phyloP scores from a whole-genome alignment of 1,140 invertebrate species.

The Sycophila sp. region DNA sequence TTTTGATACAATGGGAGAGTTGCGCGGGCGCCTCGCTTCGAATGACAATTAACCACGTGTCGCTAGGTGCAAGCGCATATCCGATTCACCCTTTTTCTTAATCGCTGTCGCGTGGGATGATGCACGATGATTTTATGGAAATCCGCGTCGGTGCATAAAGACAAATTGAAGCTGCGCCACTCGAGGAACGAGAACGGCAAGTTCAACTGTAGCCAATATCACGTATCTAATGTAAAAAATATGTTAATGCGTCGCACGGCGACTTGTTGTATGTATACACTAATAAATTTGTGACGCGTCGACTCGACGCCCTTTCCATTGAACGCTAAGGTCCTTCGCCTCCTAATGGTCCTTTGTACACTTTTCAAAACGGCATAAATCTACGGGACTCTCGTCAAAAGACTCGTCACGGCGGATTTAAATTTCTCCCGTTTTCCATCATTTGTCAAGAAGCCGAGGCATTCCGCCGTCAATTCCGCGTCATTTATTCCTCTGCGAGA shows the following conservation, averaged over 20 bases:
- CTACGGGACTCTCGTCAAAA: not conserved
- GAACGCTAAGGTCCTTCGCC: not conserved
- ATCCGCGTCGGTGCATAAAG: slow-evolving; percentile 34
- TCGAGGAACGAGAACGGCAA: not conserved
- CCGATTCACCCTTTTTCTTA: slow-evolving; percentile 34
- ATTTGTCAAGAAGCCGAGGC: slow-evolving; percentile 3
- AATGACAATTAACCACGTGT: slow-evolving; percentile 11
- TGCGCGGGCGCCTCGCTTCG: not conserved
- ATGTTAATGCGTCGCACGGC: slow-evolving; percentile 17
- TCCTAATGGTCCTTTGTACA: slow-evolving; percentile 14
- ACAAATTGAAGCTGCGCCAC: slow-evolving; percentile 37
- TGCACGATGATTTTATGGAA: slow-evolving; percentile 43
- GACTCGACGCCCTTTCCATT: not conserved
- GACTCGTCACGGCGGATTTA: not conserved
- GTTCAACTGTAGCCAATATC: slow-evolving; percentile 10
- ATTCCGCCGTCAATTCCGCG: not conserved
- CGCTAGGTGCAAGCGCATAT: not conserved
- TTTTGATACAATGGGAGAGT: too few species aligned
- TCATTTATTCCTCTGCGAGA: slow-evolving; percentile 11
- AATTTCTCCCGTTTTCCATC: not conserved
- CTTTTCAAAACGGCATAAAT: not conserved
- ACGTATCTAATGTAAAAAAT: slow-evolving; percentile 27
- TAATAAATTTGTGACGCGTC: slow-evolving; percentile 26
- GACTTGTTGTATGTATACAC: not conserved
- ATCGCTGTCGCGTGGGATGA: slow-evolving; percentile 27